phyloP scores from a whole-genome alignment of 2,113 vertebrate genomes.

The Lipotes vexillifer region DNA sequence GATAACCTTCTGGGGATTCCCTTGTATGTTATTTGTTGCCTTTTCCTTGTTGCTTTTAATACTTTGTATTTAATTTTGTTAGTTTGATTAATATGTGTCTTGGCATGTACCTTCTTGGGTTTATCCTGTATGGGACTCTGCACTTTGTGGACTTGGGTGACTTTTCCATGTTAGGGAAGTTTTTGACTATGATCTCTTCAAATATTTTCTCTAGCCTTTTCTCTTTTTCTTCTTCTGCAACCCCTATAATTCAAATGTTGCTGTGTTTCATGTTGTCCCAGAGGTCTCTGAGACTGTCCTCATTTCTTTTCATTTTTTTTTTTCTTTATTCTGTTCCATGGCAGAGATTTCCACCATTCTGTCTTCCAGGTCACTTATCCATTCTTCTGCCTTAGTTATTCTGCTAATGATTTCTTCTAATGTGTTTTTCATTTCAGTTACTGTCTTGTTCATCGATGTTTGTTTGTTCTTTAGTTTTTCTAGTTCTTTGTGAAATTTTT shows the following conservation, averaged over 20 bases:
- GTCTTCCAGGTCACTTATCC: not conserved
- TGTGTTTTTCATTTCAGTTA: not conserved
- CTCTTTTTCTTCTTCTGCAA: not conserved
- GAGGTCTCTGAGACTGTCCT: not conserved
- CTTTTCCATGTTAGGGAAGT: not conserved
- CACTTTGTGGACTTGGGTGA: not conserved
- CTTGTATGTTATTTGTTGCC: not conserved
- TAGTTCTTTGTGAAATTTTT: not conserved
- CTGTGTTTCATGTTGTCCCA: not conserved
- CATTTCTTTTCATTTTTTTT: not conserved
- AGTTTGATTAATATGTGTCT: not conserved
- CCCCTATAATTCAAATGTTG: not conserved
- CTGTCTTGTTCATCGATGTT: not conserved
- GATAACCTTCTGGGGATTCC: not conserved
- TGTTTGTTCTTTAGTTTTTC: not conserved
- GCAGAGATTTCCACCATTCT: not conserved
- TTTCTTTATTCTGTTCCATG: not conserved
- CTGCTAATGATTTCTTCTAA: not conserved
- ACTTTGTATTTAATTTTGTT: not conserved
- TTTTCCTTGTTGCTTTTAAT: not conserved
- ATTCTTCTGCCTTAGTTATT: not conserved
- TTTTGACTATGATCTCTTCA: not conserved
- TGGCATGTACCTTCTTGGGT: not conserved
- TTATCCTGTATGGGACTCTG: not conserved
- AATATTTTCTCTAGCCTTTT: not conserved